Evolutionary conservation across 2,797 vertebrate species (phyloP), one percentile per base, ranked within the genome.

Genomic region (Aphelocoma californica): DNA sequence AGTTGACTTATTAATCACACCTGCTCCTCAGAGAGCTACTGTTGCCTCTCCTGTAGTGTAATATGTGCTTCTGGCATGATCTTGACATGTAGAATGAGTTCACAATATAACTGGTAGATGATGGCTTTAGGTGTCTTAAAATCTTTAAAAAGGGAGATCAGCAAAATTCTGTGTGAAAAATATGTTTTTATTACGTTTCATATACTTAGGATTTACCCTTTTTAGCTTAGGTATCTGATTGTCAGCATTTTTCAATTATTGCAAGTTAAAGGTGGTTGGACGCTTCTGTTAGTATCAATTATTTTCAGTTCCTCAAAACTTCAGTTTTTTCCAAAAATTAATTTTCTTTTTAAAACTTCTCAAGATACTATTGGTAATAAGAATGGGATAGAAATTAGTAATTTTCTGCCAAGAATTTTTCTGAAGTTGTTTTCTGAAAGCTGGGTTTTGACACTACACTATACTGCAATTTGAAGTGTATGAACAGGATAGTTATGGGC

Each of bases 21-120:
- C 34, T 81, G 40, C 58, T 88, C 1, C 56, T 86, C 40, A 57
- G 34, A 92, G 73, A 94, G 86, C 73, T 86, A 54, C 89, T 83
- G 20, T 78, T 97, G 75, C 86, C 62, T 95, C 74, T 97, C 12
- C 92, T 95, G 53, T 88, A 85, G 91, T 70, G 81, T 91, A 95
- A 84, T 65, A 81, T 45, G 64, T 95, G 87, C 93, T 97, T 93
- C 94, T 96, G 93, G 58, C 91, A 78, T 80, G 90, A 88, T 90
- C 82, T 89, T 95, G 84, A 83, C 77, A n/a, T 29, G 17, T 36
- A 95, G 86, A 97, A 80, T 70, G 78, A 94, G 71, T 88, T 79
- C 88, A 93, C 61, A 62, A 11, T 91, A 15, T 74, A 95, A 66
- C 74, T 84, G 84, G 82, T 85, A 96, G 93, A 89, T 82, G 38